phyloP scores from a whole-genome alignment of 2,888 invertebrate genomes.

The Tiliacea aurago region DNA sequence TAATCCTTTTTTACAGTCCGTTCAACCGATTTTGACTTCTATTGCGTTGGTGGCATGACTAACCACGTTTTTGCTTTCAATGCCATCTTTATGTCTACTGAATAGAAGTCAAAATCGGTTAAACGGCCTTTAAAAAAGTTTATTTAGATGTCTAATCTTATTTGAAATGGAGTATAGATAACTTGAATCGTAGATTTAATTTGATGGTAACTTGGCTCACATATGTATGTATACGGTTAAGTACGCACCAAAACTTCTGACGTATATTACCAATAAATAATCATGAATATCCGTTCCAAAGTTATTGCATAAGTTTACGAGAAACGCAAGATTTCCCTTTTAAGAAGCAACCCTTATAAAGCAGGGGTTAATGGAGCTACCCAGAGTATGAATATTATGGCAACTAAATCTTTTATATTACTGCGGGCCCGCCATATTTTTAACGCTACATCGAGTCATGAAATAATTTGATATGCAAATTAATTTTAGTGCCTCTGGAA shows the following conservation, averaged over 20 bases:
- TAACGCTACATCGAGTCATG: constrained; percentile 63
- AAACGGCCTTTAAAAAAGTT: too few species aligned
- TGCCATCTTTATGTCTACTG: too few species aligned
- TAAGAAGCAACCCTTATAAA: constrained; percentile 72
- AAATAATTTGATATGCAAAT: constrained; percentile 70
- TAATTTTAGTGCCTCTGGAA: constrained; percentile 43
- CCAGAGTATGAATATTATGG: constrained; percentile 78
- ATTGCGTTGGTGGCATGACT: too few species aligned
- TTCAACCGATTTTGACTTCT: too few species aligned
- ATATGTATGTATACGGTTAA: constrained; percentile 13
- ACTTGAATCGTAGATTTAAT: neutral
- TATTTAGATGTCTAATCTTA: too few species aligned
- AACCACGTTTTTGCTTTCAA: too few species aligned
- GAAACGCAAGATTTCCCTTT: constrained; percentile 62
- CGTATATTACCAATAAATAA: constrained; percentile 62
- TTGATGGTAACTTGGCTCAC: neutral
- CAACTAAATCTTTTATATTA: constrained; percentile 82
- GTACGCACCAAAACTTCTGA: constrained; percentile 43
- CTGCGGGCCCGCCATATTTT: constrained; percentile 58
- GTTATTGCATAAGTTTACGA: constrained; percentile 58
- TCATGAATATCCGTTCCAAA: constrained; percentile 57
- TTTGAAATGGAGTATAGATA: too few species aligned
- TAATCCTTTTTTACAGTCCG: too few species aligned
- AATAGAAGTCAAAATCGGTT: too few species aligned
- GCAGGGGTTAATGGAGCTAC: constrained; percentile 75